These are phyloP conservation scores for Nephrotoma guestfalica DNA, from an alignment of 2,888 invertebrate genomes.

Conservation along the genomic window DNA sequence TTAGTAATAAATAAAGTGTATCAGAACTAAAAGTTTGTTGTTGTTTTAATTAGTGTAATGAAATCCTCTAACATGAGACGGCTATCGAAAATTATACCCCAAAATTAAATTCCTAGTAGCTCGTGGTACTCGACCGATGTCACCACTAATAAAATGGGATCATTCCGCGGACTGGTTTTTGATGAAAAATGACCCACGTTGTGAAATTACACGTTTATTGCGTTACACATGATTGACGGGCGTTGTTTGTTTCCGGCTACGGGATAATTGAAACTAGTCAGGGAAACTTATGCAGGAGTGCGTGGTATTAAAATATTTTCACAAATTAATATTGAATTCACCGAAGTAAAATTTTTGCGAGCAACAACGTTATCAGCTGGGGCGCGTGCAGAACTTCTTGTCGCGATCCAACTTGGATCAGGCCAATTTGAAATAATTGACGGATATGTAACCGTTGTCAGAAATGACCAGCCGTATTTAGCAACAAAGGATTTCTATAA, in stretches of 20 bases:
- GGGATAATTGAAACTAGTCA: constrained; percentile 61
- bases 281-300: constrained; percentile 64
- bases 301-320: constrained; percentile 25
- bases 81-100: constrained; percentile 64
- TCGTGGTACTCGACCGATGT: constrained; percentile 69
- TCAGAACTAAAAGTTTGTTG: no score
- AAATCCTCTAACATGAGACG: no score
- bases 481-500: constrained; percentile 51
- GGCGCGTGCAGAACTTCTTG: constrained; percentile 33
- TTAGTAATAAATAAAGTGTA: no score
- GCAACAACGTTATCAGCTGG: constrained; percentile 66
- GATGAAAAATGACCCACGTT: constrained; percentile 47
- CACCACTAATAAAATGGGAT: constrained; percentile 78
- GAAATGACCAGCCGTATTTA: constrained; percentile 25
- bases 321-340: constrained; percentile 38
- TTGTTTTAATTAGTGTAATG: constrained; percentile 42
- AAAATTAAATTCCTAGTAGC: constrained; percentile 67
- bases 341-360: constrained; percentile 67
- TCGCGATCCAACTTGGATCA: constrained; percentile 44
- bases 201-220: constrained; percentile 51
- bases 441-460: constrained; percentile 48
- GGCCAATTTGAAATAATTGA: constrained; percentile 51
- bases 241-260: constrained; percentile 53
- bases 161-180: constrained; percentile 67
- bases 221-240: constrained; percentile 70